Evolutionary conservation across 2,888 invertebrate species (phyloP).

Genomic region (Protodeltote pygarga): DNA sequence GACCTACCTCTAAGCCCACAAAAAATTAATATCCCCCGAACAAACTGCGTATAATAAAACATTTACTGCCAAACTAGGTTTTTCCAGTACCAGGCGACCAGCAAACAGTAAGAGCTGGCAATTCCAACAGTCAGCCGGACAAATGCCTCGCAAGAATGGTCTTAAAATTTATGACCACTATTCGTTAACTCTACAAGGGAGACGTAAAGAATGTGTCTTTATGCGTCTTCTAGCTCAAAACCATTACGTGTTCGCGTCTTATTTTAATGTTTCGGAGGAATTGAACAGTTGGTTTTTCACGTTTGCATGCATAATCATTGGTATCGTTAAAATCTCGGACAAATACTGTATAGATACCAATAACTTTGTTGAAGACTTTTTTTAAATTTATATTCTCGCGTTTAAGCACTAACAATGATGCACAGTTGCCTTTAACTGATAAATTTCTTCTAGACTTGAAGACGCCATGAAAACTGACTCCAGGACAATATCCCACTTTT

Average conservation of each 20-base stretch:
- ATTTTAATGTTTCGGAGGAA: slow-evolving; percentile 41
- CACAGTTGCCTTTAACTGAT: too few relatives aligned
- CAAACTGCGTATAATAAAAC: slow-evolving; percentile 32
- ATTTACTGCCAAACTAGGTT: slow-evolving; percentile 33
- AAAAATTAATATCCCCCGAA: slow-evolving; percentile 4
- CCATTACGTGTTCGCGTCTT: slow-evolving; percentile 40
- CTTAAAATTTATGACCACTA: slow-evolving; percentile 70
- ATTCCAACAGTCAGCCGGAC: slow-evolving; percentile 65
- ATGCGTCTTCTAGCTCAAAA: slow-evolving; percentile 44
- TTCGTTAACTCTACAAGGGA: slow-evolving; percentile 67
- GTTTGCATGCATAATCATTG: too few relatives aligned
- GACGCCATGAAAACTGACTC: too few relatives aligned
- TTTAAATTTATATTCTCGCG: too few relatives aligned
- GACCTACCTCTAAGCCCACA: neutral
- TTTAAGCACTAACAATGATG: too few relatives aligned
- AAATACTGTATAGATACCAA: too few relatives aligned
- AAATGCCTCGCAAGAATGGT: slow-evolving; percentile 74
- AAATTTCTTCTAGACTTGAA: too few relatives aligned
- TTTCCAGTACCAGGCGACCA: slow-evolving; percentile 45
- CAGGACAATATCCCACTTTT: too few relatives aligned
- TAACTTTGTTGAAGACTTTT: too few relatives aligned
- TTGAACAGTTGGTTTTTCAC: too few relatives aligned
- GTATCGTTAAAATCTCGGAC: too few relatives aligned
- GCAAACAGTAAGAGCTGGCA: slow-evolving; percentile 58
- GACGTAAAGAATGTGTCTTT: slow-evolving; percentile 66